phyloP scores from a whole-genome alignment of 2,888 invertebrate species.

The Nomada ferruginata region DNA sequence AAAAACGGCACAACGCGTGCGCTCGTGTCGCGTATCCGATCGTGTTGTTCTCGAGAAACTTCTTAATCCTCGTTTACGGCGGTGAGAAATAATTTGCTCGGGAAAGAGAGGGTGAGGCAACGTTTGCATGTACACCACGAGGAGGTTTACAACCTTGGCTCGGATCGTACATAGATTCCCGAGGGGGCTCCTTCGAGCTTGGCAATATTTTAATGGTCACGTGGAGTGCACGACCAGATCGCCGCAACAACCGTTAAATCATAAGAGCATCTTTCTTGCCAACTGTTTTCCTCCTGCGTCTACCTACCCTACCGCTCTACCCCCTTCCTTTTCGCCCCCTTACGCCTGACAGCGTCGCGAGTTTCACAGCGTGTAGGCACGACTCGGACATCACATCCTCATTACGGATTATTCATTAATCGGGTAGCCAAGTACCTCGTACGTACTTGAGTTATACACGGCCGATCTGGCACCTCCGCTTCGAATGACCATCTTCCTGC shows the following conservation, averaged over 20 bases:
- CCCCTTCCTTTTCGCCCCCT: constrained; percentile 3
- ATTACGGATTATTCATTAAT: constrained; percentile 82
- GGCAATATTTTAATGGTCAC: constrained; percentile 72
- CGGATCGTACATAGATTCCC: constrained; percentile 68
- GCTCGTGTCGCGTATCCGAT: constrained; percentile 22
- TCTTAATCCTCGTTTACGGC: constrained; percentile 68
- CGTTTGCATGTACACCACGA: constrained; percentile 58
- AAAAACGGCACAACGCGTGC: constrained; percentile 27
- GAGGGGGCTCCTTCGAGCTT: constrained; percentile 53
- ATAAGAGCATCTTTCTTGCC: constrained; percentile 46
- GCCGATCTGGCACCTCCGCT: constrained; percentile 57
- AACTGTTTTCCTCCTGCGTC: constrained; percentile 31
- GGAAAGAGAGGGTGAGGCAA: constrained; percentile 47
- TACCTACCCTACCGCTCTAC: not conserved
- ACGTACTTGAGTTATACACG: constrained; percentile 65
- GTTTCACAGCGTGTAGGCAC: constrained; percentile 49
- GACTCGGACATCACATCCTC: constrained; percentile 75
- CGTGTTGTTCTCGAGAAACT: constrained; percentile 63
- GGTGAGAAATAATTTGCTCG: constrained; percentile 72
- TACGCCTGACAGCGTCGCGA: constrained; percentile 20
- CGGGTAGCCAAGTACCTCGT: constrained; percentile 60
- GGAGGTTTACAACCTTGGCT: constrained; percentile 73
- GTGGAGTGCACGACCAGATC: constrained; percentile 51
- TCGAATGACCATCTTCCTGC: constrained; percentile 13
- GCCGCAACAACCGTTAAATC: constrained; percentile 58